These are phyloP conservation scores for Atherinosoma microstoma DNA, from an alignment of 2,797 vertebrate genomes.

Conservation along the genomic window DNA sequence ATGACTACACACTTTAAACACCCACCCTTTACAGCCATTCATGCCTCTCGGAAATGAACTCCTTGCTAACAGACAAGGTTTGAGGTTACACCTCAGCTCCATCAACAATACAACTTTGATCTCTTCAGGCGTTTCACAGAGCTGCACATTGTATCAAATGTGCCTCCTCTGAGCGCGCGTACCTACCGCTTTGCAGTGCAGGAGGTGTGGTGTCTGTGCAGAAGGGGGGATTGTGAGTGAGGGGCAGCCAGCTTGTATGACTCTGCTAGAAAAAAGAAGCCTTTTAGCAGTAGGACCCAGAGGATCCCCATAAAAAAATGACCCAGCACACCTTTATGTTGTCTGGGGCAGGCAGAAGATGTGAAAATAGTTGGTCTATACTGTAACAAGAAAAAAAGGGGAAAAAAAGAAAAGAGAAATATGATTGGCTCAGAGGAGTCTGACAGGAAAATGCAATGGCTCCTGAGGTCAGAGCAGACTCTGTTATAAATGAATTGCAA, in stretches of 20 bases:
- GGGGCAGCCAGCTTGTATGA: conserved; percentile 29
- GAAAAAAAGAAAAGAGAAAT: conserved; percentile 53
- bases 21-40: conserved; percentile 76
- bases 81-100: conserved; percentile 82
- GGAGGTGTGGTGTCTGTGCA: conserved; percentile 33
- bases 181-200: conserved; percentile 57
- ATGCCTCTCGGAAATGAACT: conserved; percentile 84
- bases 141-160: conserved; percentile 79
- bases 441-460: conserved; percentile 79
- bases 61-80: conserved; percentile 79
- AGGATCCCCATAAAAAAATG: conserved; percentile 47
- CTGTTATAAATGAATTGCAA: conserved; percentile 74
- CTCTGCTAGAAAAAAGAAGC: conserved; percentile 10
- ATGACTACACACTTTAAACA: conserved; percentile 73
- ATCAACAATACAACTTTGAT: conserved; percentile 84
- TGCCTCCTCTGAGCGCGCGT: conserved; percentile 54
- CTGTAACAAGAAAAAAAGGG: conserved; percentile 54
- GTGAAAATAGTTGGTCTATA: conserved; percentile 66
- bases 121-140: conserved; percentile 73
- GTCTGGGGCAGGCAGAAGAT: conserved; percentile 64
- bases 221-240: conserved; percentile 16
- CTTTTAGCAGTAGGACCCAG: conserved; percentile 83
- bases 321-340: conserved; percentile 76
- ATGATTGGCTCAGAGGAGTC: conserved; percentile 74
- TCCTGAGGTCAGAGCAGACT: conserved; percentile 67